Base-by-base conservation (phyloP, 2,113 vertebrate species). In the Helogale parvula region DNA sequence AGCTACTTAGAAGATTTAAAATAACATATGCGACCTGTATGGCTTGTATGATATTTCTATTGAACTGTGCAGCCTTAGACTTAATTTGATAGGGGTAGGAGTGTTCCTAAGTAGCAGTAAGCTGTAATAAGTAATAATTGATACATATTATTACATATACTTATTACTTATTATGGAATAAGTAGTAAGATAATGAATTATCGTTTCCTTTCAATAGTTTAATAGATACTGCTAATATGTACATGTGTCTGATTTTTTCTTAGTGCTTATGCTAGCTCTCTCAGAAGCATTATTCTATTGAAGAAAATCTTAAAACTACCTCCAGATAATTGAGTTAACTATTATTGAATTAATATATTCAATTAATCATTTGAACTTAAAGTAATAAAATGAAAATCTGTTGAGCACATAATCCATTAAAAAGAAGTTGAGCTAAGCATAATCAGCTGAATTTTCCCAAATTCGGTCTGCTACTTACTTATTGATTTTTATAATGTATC, bases 361-460 rank as follows among this genome's bases (percentile, higher is more conserved):
- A 97, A n/a, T 87, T 66, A 79, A 66, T 95, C 45, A 92, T 71
- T 93, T 95, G 57, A 96, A 94, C 90, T 95, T 97, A 86, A 96
- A 87, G 86, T 87, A 83, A 90, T 88, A 76, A 92, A 92, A 86
- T 96, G 91, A 92, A 77, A 82, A 96, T 88, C 27, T 68, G 3
- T 93, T 88, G 93, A 94, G 45, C 52, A 57, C 21, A 33, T 41
- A 80, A 96, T 84, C 35, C 45, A 33, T 92, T 93, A 76, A 82
- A 77, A 68, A 66, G 76, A 87, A 5, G 69, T 93, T 19, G 82
- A 96, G 50, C 81, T 93, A 92, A 93, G 93, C 65, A 93, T 63
- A 81, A 91, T 93, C 66, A 77, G 66, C 65, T 88, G 38, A 88
- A 84, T 81, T 85, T 96, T n/a, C 31, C 72, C 52, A 88, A 66